Evolutionary conservation across 2,888 invertebrate species (phyloP), one percentile per base, ranked within the genome.

Genomic region (Amorpha juglandis): DNA sequence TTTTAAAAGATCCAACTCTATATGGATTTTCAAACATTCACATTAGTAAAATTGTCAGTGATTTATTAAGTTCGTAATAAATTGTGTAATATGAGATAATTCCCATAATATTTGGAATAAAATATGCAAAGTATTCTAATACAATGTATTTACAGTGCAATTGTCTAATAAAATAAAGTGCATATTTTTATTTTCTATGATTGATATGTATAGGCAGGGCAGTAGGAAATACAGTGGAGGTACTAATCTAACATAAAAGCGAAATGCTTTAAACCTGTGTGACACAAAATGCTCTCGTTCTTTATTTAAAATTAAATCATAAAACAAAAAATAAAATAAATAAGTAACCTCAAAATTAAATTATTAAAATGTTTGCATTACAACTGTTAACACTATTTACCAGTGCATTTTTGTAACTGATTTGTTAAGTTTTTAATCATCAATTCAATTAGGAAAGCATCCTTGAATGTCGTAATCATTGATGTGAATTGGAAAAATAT

Each of bases 381-480:
- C n/a, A 27, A 27, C 27, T 27, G 27, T 27, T 27, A 27, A 27
- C n/a, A n/a, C 27, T 27, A 27, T n/a, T n/a, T n/a, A n/a, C n/a
- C n/a, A n/a, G n/a, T n/a, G 27, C 27, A 12, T 27, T 52, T 52
- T 52, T 33, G 6, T 53, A 14, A 35, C 14, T 11, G 12, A 11
- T 50, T 50, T 48, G 16, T 38, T 42, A 42, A 12, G n/a, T 58
- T 58, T 42, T 11, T 16, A 38, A 16, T 12, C 19, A 38, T 21
- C 8, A 63, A 42, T 42, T 63, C 16, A 47, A 55, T 47, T 69
- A 68, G 81, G 83, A 78, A 83, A 84, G 78, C 84, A 83, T 82
- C 79, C 80, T 82, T 74, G 70, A 77, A 64, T 63, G 42, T 58
- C 19, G 19, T 58, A 58, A 69, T 68, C 42, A 16, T 58, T 38